These are phyloP conservation scores for Scyliorhinus canicula DNA, from an alignment of 2,797 vertebrate genomes.

Conservation along the genomic window DNA sequence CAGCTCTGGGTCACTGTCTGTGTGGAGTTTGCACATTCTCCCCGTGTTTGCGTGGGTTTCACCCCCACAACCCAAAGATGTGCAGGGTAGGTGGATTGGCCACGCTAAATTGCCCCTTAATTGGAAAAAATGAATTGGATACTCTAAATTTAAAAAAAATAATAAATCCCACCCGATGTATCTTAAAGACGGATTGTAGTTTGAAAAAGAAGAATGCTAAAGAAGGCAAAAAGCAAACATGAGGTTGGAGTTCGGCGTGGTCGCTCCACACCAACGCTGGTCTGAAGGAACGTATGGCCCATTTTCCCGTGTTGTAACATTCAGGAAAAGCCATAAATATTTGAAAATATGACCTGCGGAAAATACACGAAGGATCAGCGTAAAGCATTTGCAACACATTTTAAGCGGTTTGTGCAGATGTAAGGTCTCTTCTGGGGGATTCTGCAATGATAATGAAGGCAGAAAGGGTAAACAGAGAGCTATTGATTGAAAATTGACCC, in stretches of 20 bases:
- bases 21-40: too few relatives aligned
- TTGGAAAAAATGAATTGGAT: too few relatives aligned
- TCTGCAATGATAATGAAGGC: conserved; percentile 29
- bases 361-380: background rate
- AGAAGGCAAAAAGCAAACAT: background rate
- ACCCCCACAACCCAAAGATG: too few relatives aligned
- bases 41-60: too few relatives aligned
- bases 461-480: conserved; percentile 6
- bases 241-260: background rate
- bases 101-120: too few relatives aligned
- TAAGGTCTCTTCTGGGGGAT: background rate
- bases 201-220: background rate
- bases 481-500: conserved; percentile 37
- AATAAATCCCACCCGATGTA: too few relatives aligned
- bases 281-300: background rate
- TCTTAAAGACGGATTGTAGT: background rate
- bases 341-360: background rate
- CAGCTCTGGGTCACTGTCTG: too few relatives aligned
- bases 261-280: background rate
- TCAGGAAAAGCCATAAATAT: background rate
- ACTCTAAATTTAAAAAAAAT: background rate
- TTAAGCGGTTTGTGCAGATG: background rate
- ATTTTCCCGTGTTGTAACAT: background rate
- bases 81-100: too few relatives aligned
- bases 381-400: background rate